A percentile compares a stretch with the other conserved stretches of the same genome.
phyloP scores from a whole-genome alignment of 2,113 vertebrate species.

The Trochalopteron elliotii region DNA sequence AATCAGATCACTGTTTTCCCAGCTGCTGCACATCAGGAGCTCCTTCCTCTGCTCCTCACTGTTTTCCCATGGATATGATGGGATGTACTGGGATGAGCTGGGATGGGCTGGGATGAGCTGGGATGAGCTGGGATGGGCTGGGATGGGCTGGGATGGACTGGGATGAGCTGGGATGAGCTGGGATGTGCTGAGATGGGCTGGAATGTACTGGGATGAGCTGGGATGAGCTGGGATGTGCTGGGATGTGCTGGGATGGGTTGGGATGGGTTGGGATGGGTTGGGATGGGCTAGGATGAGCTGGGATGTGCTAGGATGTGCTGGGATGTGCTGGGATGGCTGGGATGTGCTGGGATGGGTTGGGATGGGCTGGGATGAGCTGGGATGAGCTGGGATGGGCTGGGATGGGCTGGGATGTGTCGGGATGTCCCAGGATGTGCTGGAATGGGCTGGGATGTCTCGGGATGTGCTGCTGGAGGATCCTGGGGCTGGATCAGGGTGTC shows the following conservation, averaged over 20 bases:
- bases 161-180: too few relatives aligned
- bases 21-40: neutral
- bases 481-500: neutral
- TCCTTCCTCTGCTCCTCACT: neutral
- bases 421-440: neutral
- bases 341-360: too few relatives aligned
- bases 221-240: neutral
- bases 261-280: too few relatives aligned
- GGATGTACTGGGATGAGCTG: too few relatives aligned
- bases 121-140: too few relatives aligned
- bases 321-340: neutral
- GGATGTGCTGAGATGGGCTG: too few relatives aligned
- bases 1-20: neutral
- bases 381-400: rapidly evolving
- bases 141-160: too few relatives aligned
- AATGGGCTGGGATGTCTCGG: neutral
- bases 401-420: neutral
- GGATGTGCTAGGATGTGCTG: neutral
- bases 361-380: too few relatives aligned
- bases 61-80: neutral
- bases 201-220: too few relatives aligned
- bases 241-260: too few relatives aligned
- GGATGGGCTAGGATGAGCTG: too few relatives aligned
- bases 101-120: too few relatives aligned
- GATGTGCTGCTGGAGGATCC: neutral